Conservation (phyloP, 2,113 vertebrate genomes). For the Misgurnus mizolepis region DNA sequence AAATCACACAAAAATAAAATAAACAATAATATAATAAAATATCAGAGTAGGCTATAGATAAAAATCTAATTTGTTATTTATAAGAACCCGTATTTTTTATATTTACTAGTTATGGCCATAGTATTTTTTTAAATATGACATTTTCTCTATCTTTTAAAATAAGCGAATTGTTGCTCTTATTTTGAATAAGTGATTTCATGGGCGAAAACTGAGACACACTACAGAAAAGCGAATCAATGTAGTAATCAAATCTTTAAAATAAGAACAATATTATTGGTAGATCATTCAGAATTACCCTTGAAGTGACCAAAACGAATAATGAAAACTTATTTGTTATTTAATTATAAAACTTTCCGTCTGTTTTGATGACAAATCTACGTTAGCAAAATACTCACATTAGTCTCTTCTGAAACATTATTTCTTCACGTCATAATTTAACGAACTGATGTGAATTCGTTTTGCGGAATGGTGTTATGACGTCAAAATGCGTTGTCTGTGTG, state of each 20-base stretch:
- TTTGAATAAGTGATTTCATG: not conserved
- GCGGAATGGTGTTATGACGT: not conserved
- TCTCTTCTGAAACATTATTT: not conserved
- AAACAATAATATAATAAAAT: not conserved
- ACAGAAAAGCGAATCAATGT: not conserved
- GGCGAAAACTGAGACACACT: not conserved
- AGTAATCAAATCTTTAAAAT: not conserved
- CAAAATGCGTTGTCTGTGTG: not conserved
- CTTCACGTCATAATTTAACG: not conserved
- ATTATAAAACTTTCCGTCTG: not conserved
- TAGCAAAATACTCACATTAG: not conserved
- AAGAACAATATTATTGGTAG: not conserved
- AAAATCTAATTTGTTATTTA: not conserved
- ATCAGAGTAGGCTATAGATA: not conserved
- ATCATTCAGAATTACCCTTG: not conserved
- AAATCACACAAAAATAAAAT: not conserved
- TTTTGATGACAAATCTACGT: not conserved
- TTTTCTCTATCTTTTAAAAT: not conserved
- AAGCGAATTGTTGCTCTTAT: not conserved
- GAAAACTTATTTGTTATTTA: not conserved
- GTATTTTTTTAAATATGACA: not conserved
- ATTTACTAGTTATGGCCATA: not conserved
- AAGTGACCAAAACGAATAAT: not conserved
- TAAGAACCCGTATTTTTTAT: not conserved
- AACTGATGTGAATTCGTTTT: slow-evolving; percentile 3